Conservation (phyloP, 2,113 vertebrate species). For the Hippocampus zosterae region DNA sequence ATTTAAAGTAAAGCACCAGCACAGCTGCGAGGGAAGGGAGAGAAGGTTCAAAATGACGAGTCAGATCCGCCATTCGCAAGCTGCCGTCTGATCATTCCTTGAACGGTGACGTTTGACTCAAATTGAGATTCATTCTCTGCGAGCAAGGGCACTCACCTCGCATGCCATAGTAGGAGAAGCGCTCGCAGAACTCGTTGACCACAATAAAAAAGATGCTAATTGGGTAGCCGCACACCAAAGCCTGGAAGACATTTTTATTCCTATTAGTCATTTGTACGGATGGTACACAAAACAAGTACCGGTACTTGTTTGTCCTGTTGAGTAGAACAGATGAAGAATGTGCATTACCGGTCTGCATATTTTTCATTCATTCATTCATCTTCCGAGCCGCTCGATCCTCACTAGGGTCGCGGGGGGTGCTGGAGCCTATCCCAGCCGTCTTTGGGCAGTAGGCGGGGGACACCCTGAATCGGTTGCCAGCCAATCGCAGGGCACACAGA, state of each 20-base stretch:
- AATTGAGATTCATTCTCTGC: background rate
- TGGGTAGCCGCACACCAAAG: conserved; percentile 74
- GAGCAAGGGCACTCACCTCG: conserved; percentile 70
- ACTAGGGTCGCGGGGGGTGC: no score
- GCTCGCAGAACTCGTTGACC: conserved; percentile 94
- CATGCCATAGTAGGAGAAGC: conserved; percentile 99
- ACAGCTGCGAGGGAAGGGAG: conserved; percentile 72
- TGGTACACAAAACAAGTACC: background rate
- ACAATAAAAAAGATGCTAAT: conserved; percentile 93
- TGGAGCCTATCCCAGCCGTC: no score
- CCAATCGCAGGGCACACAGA: no score
- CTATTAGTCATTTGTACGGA: background rate
- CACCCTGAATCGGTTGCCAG: no score
- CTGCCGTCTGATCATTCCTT: background rate
- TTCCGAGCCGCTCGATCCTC: no score
- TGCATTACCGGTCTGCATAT: background rate
- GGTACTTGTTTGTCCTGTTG: no score
- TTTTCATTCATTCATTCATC: no score
- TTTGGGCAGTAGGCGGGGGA: no score
- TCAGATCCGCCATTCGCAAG: background rate
- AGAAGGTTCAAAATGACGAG: background rate
- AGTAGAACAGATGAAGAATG: background rate
- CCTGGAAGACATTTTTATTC: conserved; percentile 29
- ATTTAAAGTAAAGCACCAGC: conserved; percentile 87
- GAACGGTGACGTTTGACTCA: background rate